Base-by-base conservation (phyloP, 2,113 vertebrate genomes). In the Xerus inauris region DNA sequence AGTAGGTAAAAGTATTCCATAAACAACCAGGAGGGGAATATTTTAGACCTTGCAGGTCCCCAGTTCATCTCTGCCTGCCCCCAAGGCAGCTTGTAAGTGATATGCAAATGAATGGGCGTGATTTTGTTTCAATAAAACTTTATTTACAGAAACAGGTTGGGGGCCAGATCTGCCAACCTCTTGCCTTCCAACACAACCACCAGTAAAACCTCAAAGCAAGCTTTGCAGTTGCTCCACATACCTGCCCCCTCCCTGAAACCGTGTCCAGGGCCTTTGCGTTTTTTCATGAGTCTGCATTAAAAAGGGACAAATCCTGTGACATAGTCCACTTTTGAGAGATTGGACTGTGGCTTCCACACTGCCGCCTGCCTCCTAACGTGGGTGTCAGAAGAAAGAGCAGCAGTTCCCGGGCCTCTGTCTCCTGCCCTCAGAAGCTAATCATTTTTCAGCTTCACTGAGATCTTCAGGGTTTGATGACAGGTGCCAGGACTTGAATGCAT, bases 81-180 rank as follows among this genome's bases (percentile, higher is more conserved):
- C 59, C 72, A 59, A 45, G 22, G 17, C 32, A 76, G 24, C n/a
- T 32, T 32, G 26, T 67, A 64, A 81, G 45, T 30, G 9, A 3
- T 13, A 67, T 4, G 82, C 26, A 49, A 35, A 65, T 32, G n/a
- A 71, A 54, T 13, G 26, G 6, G 14, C 0, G 0, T 8, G 40
- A 42, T 11, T 84, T 64, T 35, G 51, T 84, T 13, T 47, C 49
- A 30, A 93, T 88, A 94, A 92, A 95, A 65, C 72, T 95, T 93
- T 76, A 95, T 93, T 85, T 47, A 94, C 38, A 69, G 67, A 47
- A 77, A 24, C 5, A 49, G 14, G 51, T 57, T 6, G 49, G 79
- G 64, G 45, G 65, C 65, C 40, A 0, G 47, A 38, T 54, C 40
- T 7, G 40, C 71, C n/a, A n/a, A 51, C 22, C 65, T 69, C 51